These are phyloP conservation scores for Lasius fuliginosus DNA, from an alignment of 2,888 invertebrate species.

Conservation along the genomic window DNA sequence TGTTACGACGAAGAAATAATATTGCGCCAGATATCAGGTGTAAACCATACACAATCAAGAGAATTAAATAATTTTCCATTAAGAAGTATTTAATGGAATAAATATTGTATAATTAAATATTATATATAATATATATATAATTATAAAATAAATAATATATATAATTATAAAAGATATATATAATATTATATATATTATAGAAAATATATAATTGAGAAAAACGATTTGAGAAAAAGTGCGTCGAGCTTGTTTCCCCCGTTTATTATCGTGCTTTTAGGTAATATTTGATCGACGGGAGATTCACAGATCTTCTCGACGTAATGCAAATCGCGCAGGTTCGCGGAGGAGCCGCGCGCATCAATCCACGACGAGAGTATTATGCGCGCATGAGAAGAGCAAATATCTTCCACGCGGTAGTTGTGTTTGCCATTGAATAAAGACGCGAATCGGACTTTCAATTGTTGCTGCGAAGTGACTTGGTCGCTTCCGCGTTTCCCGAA, in stretches of 20 bases:
- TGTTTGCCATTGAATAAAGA: slow-evolving; percentile 48
- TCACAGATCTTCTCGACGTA: slow-evolving; percentile 6
- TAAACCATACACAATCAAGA: background rate
- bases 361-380: slow-evolving; percentile 44
- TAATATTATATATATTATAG: too few species aligned
- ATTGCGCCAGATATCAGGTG: background rate
- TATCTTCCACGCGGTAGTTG: slow-evolving; percentile 34
- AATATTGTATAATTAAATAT: too few species aligned
- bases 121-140: too few species aligned
- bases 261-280: slow-evolving; percentile 2
- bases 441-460: slow-evolving; percentile 48
- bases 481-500: slow-evolving; percentile 42
- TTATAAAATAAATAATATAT: too few species aligned
- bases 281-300: background rate
- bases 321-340: slow-evolving; percentile 35
- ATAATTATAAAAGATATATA: too few species aligned
- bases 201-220: background rate
- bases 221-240: background rate
- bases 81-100: background rate
- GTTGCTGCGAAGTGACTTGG: slow-evolving; percentile 30
- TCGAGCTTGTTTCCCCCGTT: background rate
- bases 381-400: slow-evolving; percentile 39
- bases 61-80: background rate
- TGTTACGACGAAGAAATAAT: background rate
- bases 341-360: slow-evolving; percentile 33